Evolutionary conservation across 2,797 vertebrate species (phyloP).

Genomic region (Pangasius djambal): DNA sequence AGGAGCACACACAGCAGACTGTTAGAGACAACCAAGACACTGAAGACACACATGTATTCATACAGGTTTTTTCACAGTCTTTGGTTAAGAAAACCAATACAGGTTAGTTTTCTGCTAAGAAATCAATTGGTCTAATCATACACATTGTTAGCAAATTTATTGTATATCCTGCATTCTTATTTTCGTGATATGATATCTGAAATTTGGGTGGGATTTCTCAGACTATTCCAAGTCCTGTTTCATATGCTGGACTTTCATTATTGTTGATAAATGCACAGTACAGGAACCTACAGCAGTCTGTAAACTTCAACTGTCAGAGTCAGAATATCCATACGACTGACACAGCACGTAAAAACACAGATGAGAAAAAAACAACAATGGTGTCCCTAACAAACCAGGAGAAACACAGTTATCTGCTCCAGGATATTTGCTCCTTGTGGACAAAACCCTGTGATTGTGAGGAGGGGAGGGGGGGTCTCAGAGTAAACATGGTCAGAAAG

Average conservation of each 20-base stretch:
- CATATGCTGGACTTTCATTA: not conserved
- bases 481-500: slow-evolving; percentile 34
- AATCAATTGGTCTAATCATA: not conserved
- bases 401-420: slow-evolving; percentile 32
- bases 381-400: slow-evolving; percentile 22
- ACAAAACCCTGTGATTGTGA: slow-evolving; percentile 32
- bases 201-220: not conserved
- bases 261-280: not conserved
- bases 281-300: not conserved
- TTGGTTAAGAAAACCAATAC: slow-evolving; percentile 26
- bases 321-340: slow-evolving; percentile 24
- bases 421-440: slow-evolving; percentile 22
- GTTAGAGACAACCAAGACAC: slow-evolving; percentile 45
- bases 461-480: not conserved
- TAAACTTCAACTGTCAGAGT: slow-evolving; percentile 1
- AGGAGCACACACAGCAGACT: slow-evolving; percentile 51
- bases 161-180: not conserved
- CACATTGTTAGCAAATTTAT: not conserved
- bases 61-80: slow-evolving; percentile 12
- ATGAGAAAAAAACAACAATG: not conserved
- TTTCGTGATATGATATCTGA: not conserved
- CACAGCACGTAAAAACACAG: slow-evolving; percentile 13
- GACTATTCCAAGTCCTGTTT: slow-evolving; percentile 1
- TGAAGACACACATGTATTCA: slow-evolving; percentile 19
- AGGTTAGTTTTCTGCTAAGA: slow-evolving; percentile 31